These are phyloP conservation scores for Lycaon pictus DNA, from an alignment of 2,113 vertebrate species.

Conservation along the genomic window DNA sequence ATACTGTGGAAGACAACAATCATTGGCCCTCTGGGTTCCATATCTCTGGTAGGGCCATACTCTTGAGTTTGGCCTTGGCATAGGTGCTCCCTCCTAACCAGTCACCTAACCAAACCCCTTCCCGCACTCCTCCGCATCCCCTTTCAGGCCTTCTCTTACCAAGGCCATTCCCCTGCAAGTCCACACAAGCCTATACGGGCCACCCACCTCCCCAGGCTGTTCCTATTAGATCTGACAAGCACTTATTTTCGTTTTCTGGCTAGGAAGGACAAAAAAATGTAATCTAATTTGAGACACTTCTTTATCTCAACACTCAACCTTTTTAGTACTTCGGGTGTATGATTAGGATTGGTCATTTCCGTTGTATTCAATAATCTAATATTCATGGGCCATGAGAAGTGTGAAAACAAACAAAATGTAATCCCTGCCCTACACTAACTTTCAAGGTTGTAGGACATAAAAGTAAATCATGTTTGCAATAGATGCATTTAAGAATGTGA, in stretches of 20 bases:
- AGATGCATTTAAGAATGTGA: background rate
- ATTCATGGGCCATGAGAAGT: background rate
- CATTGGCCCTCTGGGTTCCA: background rate
- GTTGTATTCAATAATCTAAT: constrained; percentile 2
- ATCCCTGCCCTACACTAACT: background rate
- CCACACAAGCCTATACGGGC: too few species aligned
- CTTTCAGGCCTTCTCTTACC: background rate
- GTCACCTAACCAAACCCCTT: background rate
- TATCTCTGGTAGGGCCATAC: background rate
- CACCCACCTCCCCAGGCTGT: background rate
- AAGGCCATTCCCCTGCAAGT: background rate
- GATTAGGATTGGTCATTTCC: constrained; percentile 29
- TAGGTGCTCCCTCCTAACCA: background rate
- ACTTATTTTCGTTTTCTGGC: background rate
- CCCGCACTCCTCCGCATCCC: background rate
- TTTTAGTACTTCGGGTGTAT: background rate
- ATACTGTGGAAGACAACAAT: background rate
- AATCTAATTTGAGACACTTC: background rate
- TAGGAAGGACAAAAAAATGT: background rate
- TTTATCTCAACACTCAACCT: background rate
- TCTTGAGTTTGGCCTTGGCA: background rate
- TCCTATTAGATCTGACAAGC: background rate
- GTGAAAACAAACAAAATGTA: background rate
- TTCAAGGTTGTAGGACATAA: background rate
- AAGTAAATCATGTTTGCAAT: background rate